Conservation (phyloP, 1,140 invertebrate species). For the Pseudachorutes palmiensis region DNA sequence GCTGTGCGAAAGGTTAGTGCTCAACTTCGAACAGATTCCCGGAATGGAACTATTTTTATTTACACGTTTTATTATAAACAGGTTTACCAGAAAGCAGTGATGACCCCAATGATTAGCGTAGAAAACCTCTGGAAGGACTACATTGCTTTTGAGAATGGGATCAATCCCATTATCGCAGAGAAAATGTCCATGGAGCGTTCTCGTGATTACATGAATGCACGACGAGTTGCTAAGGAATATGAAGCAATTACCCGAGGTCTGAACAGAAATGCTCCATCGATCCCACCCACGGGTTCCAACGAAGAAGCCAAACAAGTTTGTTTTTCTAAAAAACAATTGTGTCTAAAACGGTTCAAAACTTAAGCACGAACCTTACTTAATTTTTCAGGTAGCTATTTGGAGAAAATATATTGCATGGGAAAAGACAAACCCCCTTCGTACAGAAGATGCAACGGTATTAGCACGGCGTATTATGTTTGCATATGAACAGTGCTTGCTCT, state of each 20-base stretch:
- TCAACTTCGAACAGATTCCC: background rate
- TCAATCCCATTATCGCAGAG: constrained; percentile 94
- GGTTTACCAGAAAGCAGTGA: constrained; percentile 88
- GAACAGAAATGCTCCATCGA: constrained; percentile 86
- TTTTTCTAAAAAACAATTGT: constrained; percentile 5
- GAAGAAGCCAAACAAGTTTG: constrained; percentile 88
- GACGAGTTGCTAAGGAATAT: constrained; percentile 91
- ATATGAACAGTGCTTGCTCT: constrained; percentile 93
- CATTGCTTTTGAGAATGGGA: constrained; percentile 83
- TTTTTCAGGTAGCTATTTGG: constrained; percentile 85
- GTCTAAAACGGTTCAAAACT: background rate
- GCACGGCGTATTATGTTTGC: constrained; percentile 96
- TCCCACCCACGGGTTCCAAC: constrained; percentile 79
- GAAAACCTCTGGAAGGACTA: constrained; percentile 99
- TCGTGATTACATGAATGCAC: constrained; percentile 94
- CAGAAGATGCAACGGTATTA: constrained; percentile 87
- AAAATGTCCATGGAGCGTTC: constrained; percentile 84
- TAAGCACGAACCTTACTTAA: constrained; percentile 4
- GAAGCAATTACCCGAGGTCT: constrained; percentile 89
- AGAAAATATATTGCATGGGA: constrained; percentile 98
- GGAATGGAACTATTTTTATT: background rate
- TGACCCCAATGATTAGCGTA: constrained; percentile 96
- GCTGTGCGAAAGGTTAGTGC: constrained; percentile 80
- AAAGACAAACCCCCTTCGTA: constrained; percentile 87
- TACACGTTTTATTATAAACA: constrained; percentile 39